Evolutionary conservation across 2,797 vertebrate genomes (phyloP), one percentile per base, ranked within the genome.

Genomic region (Fistularia commersonii): DNA sequence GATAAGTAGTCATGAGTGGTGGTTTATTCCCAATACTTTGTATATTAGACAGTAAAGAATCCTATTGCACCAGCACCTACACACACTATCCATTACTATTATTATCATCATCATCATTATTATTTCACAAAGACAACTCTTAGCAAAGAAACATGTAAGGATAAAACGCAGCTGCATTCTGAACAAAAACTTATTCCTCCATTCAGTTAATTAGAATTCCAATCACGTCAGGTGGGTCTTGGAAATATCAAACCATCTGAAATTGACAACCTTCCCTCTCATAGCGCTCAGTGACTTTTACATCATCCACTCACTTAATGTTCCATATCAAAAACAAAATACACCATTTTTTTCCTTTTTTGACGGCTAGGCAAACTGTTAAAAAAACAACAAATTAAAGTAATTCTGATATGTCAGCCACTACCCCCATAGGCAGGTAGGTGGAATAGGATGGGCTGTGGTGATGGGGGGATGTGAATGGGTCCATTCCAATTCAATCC

Each of bases 21-120:
- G 63, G 50, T 81, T 79, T 64, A 64, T 73, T 74, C 66, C 69
- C 57, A 77, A 76, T 68, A 54, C 59, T 67, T 61, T 66, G 57
- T 76, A 60, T 55, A 64, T 72, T 64, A 64, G 53, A 85, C 73
- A 79, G 47, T 61, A 65, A 66, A 72, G 61, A 67, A 63, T 69
- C 57, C 68, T 81, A 86, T 80, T 84, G 82, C 78, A 84, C 81
- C 77, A 72, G 69, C 80, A 78, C 32, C 54, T 77, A 81, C 61
- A 12, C 83, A 80, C 76, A 77, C 64, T 80, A 80, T 71, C 62
- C 53, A 47, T 72, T 54, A 74, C 69, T 65, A 70, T 72, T 70
- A 81, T 77, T 72, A 79, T 71, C 23, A 52, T 49, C 9, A 41
- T 40, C 76, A 10, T 42, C 15, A 75, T 73, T 68, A 78, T 76